Evolutionary conservation across 2,113 vertebrate genomes (phyloP).

Genomic region (Poecile atricapillus): DNA sequence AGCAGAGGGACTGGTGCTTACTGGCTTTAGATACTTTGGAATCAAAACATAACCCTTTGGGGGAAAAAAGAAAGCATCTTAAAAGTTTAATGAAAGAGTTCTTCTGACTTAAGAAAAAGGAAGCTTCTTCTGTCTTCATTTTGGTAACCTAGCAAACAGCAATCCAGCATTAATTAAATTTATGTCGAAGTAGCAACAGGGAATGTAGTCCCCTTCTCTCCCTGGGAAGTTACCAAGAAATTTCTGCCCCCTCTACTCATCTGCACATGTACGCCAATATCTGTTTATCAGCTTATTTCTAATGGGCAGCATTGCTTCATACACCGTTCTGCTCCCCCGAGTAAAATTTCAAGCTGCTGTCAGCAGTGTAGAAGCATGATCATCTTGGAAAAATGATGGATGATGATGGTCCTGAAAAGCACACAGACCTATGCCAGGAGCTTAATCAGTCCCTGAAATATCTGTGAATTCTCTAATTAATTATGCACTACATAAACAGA

Average conservation of each 20-base stretch:
- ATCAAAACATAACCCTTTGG: background rate
- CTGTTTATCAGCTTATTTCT: background rate
- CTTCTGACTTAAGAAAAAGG: background rate
- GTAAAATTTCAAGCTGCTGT: background rate
- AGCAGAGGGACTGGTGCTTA: background rate
- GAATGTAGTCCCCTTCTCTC: background rate
- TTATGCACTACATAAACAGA: background rate
- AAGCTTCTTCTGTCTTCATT: background rate
- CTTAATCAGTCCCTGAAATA: background rate
- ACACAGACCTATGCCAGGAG: background rate
- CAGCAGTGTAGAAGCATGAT: background rate
- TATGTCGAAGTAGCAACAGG: background rate
- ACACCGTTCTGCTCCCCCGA: background rate
- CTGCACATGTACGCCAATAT: background rate
- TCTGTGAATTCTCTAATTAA: background rate
- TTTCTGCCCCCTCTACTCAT: background rate
- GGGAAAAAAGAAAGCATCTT: background rate
- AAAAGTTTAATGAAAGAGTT: background rate
- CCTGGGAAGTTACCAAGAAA: background rate
- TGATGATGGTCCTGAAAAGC: background rate
- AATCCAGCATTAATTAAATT: background rate
- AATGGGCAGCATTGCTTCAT: background rate
- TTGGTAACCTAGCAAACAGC: background rate
- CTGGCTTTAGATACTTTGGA: background rate
- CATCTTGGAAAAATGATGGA: background rate